These are phyloP conservation scores for Nowickia ferox DNA, from an alignment of 2,888 invertebrate species.

Conservation along the genomic window DNA sequence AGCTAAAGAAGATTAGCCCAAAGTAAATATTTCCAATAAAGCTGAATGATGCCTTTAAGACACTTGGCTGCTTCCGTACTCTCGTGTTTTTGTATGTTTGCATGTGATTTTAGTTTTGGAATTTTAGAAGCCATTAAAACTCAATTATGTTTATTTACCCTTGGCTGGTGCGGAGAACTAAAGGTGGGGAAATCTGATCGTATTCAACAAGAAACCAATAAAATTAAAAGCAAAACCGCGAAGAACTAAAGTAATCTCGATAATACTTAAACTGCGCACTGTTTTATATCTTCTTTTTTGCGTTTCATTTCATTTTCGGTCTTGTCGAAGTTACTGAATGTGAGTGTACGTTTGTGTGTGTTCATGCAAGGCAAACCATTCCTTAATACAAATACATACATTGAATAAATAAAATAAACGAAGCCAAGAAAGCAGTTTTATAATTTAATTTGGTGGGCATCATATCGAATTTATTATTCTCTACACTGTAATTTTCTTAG, in stretches of 20 bases:
- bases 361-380: conserved; percentile 8
- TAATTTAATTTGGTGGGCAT: conserved; percentile 19
- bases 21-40: not conserved
- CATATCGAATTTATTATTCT: conserved; percentile 36
- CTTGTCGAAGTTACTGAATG: not conserved
- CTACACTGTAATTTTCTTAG: not conserved
- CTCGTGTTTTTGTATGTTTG: not conserved
- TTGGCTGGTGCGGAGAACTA: not conserved
- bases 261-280: conserved; percentile 48
- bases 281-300: conserved; percentile 19
- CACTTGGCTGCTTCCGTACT: not conserved
- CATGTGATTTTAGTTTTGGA: conserved; percentile 23
- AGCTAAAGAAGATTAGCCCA: not conserved
- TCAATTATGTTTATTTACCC: conserved; percentile 61
- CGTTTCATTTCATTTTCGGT: not conserved
- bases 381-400: not conserved
- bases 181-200: conserved; percentile 21
- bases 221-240: conserved; percentile 57
- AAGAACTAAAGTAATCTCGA: conserved; percentile 61
- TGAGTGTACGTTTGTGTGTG: not conserved
- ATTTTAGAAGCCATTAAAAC: conserved; percentile 65
- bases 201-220: conserved; percentile 53
- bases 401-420: conserved; percentile 2
- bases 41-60: not conserved
- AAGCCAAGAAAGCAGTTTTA: not conserved